Evolutionary conservation across 2,888 invertebrate genomes (phyloP), one percentile per base, ranked within the genome.

Genomic region (Nemotelus nigrinus): DNA sequence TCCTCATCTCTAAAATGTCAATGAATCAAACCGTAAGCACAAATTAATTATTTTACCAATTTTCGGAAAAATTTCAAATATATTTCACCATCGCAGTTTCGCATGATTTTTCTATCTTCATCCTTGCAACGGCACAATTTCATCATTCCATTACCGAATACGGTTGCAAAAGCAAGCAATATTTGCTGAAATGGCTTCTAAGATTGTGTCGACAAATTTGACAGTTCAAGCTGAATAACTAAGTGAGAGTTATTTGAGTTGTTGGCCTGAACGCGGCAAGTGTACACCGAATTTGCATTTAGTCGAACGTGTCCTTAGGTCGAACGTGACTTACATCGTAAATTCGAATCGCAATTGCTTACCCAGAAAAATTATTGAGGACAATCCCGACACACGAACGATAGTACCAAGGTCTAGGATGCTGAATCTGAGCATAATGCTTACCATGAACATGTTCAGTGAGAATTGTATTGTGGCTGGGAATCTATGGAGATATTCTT

Each of bases 171-270:
- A 57, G 44, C 71, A 44, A 71, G 71, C 71, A 71, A 71, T 71
- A 71, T 71, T 71, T 71, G 55, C n/a, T 7, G 71, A 71, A 57
- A 55, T 44, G 71, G 47, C 44, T 65, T n/a, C 44, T 43, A 39
- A 57, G 71, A 71, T 71, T 71, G 71, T 71, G 71, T 71, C 71
- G 78, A 76, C 76, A 78, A 78, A 76, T 78, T 78, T 76, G 78
- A 78, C 76, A 78, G 71, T 78, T 78, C 78, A 71, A 76, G 65
- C 78, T 71, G 78, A 78, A 78, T 78, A 78, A 78, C 78, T 76
- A 71, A 76, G 71, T 78, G 76, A 76, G 76, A 72, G 78, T 76
- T 78, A 57, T 70, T 64, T 75, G 60, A 57, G 71, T 48, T 68
- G 70, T 45, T 75, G 63, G 76, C 50, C 65, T 71, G 58, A 48